Evolutionary conservation across 2,113 vertebrate species (phyloP).

Genomic region (Pelodiscus sinensis): DNA sequence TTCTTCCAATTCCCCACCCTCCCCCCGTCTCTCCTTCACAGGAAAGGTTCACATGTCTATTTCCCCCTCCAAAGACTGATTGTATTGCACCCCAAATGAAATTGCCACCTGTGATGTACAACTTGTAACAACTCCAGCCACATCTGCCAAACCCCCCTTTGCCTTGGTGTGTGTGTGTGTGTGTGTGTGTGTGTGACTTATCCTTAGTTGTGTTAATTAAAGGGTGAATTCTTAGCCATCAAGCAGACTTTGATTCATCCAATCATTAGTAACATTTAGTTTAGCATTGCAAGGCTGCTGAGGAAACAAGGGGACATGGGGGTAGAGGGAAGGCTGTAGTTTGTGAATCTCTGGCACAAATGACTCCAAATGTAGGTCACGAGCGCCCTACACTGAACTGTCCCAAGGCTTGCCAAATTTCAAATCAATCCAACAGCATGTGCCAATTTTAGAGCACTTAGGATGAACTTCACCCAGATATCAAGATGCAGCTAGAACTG

Average conservation of each 20-base stretch:
- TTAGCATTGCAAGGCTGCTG: background rate
- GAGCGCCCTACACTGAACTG: background rate
- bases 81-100: background rate
- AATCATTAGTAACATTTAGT: background rate
- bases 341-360: background rate
- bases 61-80: background rate
- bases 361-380: background rate
- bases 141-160: background rate
- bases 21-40: background rate
- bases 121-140: background rate
- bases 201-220: too few species aligned
- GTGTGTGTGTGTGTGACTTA: too few species aligned
- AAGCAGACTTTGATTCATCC: too few species aligned
- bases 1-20: background rate
- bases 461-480: background rate
- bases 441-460: background rate
- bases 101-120: background rate
- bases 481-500: background rate
- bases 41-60: background rate
- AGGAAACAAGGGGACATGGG: background rate
- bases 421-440: background rate
- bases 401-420: background rate
- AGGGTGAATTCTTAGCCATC: too few species aligned
- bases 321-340: background rate
- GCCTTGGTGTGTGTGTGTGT: background rate